Evolutionary conservation across 2,797 vertebrate species (phyloP), one percentile per base, ranked within the genome.

Genomic region (Nannoperca australis): DNA sequence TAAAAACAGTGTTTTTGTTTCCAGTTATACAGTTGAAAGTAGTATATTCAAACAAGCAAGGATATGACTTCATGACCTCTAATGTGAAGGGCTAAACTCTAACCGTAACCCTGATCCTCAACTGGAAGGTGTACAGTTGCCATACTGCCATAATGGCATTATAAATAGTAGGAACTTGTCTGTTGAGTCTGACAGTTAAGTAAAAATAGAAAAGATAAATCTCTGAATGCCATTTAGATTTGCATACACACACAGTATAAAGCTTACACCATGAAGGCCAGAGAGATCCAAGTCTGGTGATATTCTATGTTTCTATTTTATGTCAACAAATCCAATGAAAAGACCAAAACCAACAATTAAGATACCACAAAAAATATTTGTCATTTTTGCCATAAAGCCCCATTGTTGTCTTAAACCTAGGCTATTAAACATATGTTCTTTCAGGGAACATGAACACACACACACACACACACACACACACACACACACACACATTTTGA

Each of bases 201-300:
- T 20, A 30, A 53, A 68, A 71, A 59, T 42, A 60, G 24, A 53
- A 62, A 73, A 67, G 10, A 30, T 12, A 12, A 77, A 65, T 64
- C 53, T 54, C 10, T 61, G n/a, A 78, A 69, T 66, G 3, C 2
- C 2, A 0, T 0, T 50, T 24, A 61, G n/a, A 32, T 36, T 30
- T 1, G 4, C 2, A n/a, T 12, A 47, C 3, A 22, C 1, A 3
- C 0, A 24, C 20, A 51, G 27, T 9, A 17, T 8, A 11, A 2
- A n/a, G 34, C 24, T 42, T 49, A 0, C n/a, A 18, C 32, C 24
- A 5, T 9, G 1, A 24, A 13, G 27, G 3, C 18, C 22, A 62
- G n/a, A 24, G 24, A 34, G 13, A 22, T 22, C 14, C 13, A 63
- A 7, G 7, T 32, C 3, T 20, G 11, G 22, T 30, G 30, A 64